Percentiles rank a stretch among this genome's conserved stretches.
phyloP scores from a whole-genome alignment of 2,113 vertebrate species.

The Brachyhypopomus occidentalis region DNA sequence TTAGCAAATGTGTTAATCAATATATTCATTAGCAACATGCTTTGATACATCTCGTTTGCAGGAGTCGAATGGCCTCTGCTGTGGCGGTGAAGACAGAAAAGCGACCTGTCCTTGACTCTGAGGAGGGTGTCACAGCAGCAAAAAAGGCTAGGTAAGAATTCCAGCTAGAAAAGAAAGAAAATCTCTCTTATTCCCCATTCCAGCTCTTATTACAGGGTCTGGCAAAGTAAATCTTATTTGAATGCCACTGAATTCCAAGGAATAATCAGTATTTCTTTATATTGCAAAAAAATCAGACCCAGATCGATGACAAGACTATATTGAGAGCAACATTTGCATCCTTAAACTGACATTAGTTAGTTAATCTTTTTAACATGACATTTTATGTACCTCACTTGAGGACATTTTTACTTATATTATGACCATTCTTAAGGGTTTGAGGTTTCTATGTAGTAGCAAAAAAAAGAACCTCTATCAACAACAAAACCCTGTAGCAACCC shows the following conservation, averaged over 20 bases:
- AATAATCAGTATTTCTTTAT: not conserved
- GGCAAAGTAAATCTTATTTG: not conserved
- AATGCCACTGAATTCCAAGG: not conserved
- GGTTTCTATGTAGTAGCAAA: no score
- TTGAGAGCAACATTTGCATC: no score
- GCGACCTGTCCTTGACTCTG: conserved; percentile 76
- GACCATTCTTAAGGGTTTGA: no score
- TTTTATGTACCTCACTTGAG: no score
- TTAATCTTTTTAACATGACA: no score
- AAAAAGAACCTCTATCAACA: no score
- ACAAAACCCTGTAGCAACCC: no score
- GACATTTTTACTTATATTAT: no score
- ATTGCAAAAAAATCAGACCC: not conserved
- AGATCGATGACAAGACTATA: not conserved
- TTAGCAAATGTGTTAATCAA: no score
- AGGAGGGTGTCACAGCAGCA: conserved; percentile 82
- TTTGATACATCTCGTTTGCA: conserved; percentile 53
- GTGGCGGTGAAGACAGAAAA: conserved; percentile 81
- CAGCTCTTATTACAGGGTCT: not conserved
- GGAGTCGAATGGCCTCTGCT: conserved; percentile 91
- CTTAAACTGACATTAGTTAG: no score
- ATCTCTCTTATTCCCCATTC: not conserved
- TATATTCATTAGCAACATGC: not conserved
- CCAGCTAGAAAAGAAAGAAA: not conserved
- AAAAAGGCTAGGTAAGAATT: conserved; percentile 89